phyloP scores from a whole-genome alignment of 2,113 vertebrate species.

The Montifringilla adamsi region DNA sequence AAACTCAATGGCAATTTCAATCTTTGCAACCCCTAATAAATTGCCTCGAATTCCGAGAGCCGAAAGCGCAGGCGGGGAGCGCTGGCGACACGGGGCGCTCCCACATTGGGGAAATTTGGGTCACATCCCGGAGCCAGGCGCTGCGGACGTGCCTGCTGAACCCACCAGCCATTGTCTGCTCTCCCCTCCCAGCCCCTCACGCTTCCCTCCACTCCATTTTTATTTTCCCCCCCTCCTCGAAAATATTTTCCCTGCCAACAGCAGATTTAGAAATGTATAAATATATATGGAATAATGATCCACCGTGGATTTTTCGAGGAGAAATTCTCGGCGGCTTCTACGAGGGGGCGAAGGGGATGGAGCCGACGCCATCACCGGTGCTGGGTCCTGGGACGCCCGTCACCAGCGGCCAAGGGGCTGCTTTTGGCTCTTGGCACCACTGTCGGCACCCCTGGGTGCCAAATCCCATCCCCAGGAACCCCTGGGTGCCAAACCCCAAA shows the following conservation, averaged over 20 bases:
- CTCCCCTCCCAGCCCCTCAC: neutral
- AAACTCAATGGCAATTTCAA: neutral
- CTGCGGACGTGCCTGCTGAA: neutral
- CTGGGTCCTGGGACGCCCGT: accelerated
- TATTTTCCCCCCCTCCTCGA: neutral
- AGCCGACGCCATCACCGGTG: accelerated
- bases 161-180: slow-evolving; percentile 20
- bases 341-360: neutral
- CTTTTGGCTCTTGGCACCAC: neutral
- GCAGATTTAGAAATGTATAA: neutral
- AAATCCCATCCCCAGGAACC: neutral
- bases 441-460: accelerated
- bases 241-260: neutral
- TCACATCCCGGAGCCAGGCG: neutral
- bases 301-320: neutral
- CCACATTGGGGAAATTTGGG: slow-evolving; percentile 2
- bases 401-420: accelerated
- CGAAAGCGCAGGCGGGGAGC: neutral
- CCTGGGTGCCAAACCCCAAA: neutral
- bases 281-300: neutral
- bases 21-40: neutral
- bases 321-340: neutral
- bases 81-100: neutral
- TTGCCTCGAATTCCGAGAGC: neutral
- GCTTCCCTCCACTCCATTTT: neutral